Conservation (phyloP, 2,113 vertebrate genomes). For the Chitala chitala region DNA sequence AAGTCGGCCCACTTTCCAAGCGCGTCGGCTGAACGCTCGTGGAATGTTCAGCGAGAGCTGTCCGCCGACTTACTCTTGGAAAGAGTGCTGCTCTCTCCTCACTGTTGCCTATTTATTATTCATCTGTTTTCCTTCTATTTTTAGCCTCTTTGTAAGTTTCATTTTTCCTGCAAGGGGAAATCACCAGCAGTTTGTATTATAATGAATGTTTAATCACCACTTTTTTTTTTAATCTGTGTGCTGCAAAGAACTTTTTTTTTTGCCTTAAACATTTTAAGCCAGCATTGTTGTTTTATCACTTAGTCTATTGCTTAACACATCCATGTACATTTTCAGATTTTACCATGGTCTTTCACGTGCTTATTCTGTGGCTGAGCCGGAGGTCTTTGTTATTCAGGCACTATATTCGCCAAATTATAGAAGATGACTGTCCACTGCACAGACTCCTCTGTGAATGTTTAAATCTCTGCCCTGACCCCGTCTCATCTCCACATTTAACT, state of each 20-base stretch:
- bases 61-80: conserved; percentile 47
- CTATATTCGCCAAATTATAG: conserved; percentile 64
- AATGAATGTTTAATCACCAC: conserved; percentile 58
- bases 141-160: conserved; percentile 34
- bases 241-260: conserved; percentile 42
- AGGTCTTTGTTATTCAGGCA: conserved; percentile 59
- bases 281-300: background rate
- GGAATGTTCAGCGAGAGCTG: background rate
- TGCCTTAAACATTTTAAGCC: background rate
- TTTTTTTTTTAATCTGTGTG: conserved; percentile 51
- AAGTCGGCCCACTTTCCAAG: background rate
- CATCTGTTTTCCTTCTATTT: conserved; percentile 59
- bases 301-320: background rate
- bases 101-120: conserved; percentile 63
- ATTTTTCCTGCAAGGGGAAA: conserved; percentile 51
- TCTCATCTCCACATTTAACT: background rate
- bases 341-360: conserved; percentile 41
- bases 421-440: conserved; percentile 57
- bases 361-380: conserved; percentile 50
- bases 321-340: conserved; percentile 33
- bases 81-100: conserved; percentile 47
- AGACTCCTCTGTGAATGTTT: conserved; percentile 34
- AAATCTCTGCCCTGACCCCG: conserved; percentile 6
- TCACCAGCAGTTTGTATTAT: conserved; percentile 52
- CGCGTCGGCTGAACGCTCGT: background rate